These are phyloP conservation scores for Scomber japonicus DNA, from an alignment of 2,113 vertebrate genomes.

Conservation along the genomic window DNA sequence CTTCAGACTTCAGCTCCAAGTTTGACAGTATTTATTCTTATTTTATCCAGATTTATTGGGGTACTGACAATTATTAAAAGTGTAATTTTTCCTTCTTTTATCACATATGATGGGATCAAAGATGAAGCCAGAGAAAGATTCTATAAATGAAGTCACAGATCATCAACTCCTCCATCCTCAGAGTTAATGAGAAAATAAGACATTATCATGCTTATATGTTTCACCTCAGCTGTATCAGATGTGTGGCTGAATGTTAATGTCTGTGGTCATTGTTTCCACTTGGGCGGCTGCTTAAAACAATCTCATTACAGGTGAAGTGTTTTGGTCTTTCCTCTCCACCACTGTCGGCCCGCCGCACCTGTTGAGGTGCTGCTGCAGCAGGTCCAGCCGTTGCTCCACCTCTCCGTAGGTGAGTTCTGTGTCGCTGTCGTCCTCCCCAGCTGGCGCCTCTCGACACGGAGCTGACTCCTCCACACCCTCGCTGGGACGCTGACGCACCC, in stretches of 20 bases:
- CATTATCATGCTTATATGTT: background rate
- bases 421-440: constrained; percentile 91
- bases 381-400: constrained; percentile 95
- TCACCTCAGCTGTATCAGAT: background rate
- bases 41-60: background rate
- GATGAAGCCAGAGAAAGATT: constrained; percentile 2
- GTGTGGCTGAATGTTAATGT: background rate
- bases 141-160: constrained; percentile 1
- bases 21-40: background rate
- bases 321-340: background rate
- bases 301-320: too few relatives aligned
- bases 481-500: constrained; percentile 83
- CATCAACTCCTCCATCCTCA: background rate
- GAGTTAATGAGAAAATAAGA: background rate
- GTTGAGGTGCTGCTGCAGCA: constrained; percentile 97
- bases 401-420: constrained; percentile 95
- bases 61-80: too few relatives aligned
- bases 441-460: constrained; percentile 84
- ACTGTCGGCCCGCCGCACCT: constrained; percentile 83
- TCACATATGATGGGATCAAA: constrained; percentile 19
- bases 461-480: constrained; percentile 80
- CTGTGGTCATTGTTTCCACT: background rate
- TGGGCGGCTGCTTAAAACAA: too few relatives aligned
- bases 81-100: background rate
- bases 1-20: background rate